Percentiles rank a stretch among this genome's conserved stretches.
These are phyloP conservation scores for Falco columbarius DNA, from an alignment of 2,797 vertebrate species.

Conservation along the genomic window DNA sequence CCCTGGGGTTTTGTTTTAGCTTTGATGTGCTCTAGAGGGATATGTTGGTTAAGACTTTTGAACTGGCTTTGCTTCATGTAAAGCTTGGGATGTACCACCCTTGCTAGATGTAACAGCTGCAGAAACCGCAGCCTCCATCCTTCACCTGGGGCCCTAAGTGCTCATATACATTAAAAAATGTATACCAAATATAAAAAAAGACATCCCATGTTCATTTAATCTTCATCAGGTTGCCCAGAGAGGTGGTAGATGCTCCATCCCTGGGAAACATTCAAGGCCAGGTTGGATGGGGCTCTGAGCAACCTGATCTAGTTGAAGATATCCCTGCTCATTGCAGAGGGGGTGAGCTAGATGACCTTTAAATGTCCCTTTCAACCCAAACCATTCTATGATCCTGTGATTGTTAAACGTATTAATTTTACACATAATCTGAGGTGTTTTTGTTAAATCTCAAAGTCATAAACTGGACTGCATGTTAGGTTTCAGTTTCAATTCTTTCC, in stretches of 20 bases:
- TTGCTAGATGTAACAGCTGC: not conserved
- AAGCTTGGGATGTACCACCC: fast-evolving
- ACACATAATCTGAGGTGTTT: not conserved
- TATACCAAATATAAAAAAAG: not conserved
- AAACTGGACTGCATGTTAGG: not conserved
- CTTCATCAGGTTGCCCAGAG: not conserved
- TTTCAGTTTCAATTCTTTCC: not conserved
- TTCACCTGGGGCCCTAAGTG: not conserved
- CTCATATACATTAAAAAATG: not conserved
- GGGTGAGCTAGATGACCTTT: not conserved
- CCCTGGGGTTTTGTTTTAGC: not conserved
- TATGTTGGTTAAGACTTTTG: not conserved
- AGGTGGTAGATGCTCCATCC: not conserved
- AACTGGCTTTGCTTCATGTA: not conserved
- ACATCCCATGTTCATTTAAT: not conserved
- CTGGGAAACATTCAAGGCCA: not conserved
- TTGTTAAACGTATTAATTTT: not conserved
- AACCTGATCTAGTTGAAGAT: not conserved
- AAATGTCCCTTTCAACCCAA: not conserved
- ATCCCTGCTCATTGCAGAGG: no score
- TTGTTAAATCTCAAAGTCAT: not conserved
- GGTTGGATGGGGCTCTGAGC: not conserved
- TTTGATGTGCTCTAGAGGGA: not conserved
- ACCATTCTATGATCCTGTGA: fast-evolving
- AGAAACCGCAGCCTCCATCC: not conserved